Evolutionary conservation across 2,888 invertebrate species (phyloP).

Genomic region (Melieria omissa): DNA sequence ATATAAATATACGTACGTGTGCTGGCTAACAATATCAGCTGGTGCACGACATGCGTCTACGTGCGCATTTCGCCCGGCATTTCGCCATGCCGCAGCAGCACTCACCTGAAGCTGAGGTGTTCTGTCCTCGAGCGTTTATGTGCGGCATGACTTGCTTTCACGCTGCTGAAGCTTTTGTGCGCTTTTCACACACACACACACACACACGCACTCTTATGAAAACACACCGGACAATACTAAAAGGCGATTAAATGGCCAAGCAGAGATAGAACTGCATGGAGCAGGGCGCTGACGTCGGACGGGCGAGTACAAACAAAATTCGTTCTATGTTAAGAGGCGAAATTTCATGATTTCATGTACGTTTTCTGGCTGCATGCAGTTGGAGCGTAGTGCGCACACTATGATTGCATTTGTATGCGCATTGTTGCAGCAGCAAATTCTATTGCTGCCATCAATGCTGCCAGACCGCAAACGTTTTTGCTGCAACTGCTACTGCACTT

Average conservation of each 20-base stretch:
- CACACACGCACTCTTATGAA: too few relatives aligned
- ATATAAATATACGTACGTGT: neutral
- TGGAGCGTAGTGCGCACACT: neutral
- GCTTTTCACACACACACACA: neutral
- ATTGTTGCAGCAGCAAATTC: constrained; percentile 3
- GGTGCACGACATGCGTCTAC: neutral
- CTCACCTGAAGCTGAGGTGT: neutral
- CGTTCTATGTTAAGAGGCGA: neutral
- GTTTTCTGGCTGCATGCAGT: neutral
- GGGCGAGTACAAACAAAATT: neutral
- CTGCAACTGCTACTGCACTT: too few relatives aligned
- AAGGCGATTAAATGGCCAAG: too few relatives aligned
- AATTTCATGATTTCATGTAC: constrained; percentile 6
- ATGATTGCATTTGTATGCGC: constrained; percentile 18
- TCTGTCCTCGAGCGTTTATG: neutral
- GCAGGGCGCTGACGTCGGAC: neutral
- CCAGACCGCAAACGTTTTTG: too few relatives aligned
- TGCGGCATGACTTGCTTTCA: neutral
- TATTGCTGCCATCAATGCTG: constrained; percentile 2
- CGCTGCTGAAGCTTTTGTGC: neutral
- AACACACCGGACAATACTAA: too few relatives aligned
- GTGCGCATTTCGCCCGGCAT: neutral
- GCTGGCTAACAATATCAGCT: neutral
- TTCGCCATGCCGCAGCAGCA: neutral
- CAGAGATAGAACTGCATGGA: too few relatives aligned